Percentiles rank a stretch among this genome's conserved stretches.
Conservation (phyloP, 2,888 invertebrate species). For the Leptinotarsa peninsularis region DNA sequence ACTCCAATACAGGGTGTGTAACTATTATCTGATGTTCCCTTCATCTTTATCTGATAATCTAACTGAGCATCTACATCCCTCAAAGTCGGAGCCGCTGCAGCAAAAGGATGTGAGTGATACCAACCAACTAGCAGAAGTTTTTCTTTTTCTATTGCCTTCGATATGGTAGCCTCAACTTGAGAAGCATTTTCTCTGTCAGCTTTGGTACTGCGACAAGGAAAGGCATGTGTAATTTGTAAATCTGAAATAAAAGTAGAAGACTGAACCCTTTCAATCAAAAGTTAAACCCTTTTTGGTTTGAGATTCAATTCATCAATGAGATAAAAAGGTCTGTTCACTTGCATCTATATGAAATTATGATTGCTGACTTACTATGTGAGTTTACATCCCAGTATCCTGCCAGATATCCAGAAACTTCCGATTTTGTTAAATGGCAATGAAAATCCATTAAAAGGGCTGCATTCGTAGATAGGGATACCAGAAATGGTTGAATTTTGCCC, state of each 20-base stretch:
- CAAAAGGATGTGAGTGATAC: constrained; percentile 95
- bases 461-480: constrained; percentile 87
- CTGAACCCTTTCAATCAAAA: background rate
- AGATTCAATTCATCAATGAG: too few relatives aligned
- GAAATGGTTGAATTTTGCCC: constrained; percentile 93
- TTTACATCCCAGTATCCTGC: constrained; percentile 96
- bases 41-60: constrained; percentile 95
- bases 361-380: constrained; percentile 82
- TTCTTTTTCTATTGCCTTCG: constrained; percentile 83
- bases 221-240: constrained; percentile 87
- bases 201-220: constrained; percentile 87
- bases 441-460: constrained; percentile 90
- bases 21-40: constrained; percentile 89
- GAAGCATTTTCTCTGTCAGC: constrained; percentile 82
- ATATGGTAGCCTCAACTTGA: constrained; percentile 84
- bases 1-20: constrained; percentile 94
- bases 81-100: constrained; percentile 87
- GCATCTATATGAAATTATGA: background rate
- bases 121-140: constrained; percentile 89
- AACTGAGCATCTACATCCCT: constrained; percentile 93
- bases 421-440: constrained; percentile 93
- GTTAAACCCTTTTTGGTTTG: background rate
- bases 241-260: constrained; percentile 70
- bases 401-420: constrained; percentile 95
- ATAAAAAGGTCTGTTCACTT: background rate